Base-by-base conservation (phyloP, 2,113 vertebrate species). In the Macquaria australasica region DNA sequence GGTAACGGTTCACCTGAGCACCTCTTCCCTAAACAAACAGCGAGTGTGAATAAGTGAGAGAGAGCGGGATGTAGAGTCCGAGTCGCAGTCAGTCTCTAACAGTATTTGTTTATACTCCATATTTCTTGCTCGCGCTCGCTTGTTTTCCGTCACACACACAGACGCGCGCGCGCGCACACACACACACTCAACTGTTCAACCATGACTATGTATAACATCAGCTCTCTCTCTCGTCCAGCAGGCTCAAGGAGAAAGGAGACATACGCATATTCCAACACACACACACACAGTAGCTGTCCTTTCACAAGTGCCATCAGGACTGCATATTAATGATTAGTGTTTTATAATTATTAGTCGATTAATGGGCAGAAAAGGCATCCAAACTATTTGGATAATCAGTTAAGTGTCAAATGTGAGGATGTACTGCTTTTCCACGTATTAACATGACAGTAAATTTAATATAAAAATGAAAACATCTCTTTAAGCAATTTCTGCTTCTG, bases 1-100 rank as follows among this genome's bases (percentile, higher is more conserved):
- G 90, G 91, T 50, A 93, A 94, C 93, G 9, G 56, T 85, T 89
- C 86, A 93, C 93, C 93, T 93, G 91, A 91, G 86, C 83, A 50
- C 88, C 86, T 88, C 87, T 88, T 82, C 81, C 88, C 83, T 77
- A 94, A 93, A 93, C 91, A 91, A 91, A 93, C 88, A 91, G 70
- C 60, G 55, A 85, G 77, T 66, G 83, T 50, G 77, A 82, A 81
- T 18, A 15, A 80, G 55, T 2, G 76, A 37, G 73, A 37, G 71
- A 31, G 63, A 53, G 39, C 7, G 1, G 55, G 62, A 80, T 59
- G 64, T 25, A 21, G 58, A 74, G 79, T 14, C 20, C 39, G 59
- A 81, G 28, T 56, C 41, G 25, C 1, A 50, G 50, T n/a, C 21
- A 4, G 23, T 50, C 50, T 41, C 34, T 28, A 45, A 31, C n/a